These are phyloP conservation scores for Agelas oroides DNA, from an alignment of 37 sponge, comb jelly and placozoan species.

Conservation along the genomic window DNA sequence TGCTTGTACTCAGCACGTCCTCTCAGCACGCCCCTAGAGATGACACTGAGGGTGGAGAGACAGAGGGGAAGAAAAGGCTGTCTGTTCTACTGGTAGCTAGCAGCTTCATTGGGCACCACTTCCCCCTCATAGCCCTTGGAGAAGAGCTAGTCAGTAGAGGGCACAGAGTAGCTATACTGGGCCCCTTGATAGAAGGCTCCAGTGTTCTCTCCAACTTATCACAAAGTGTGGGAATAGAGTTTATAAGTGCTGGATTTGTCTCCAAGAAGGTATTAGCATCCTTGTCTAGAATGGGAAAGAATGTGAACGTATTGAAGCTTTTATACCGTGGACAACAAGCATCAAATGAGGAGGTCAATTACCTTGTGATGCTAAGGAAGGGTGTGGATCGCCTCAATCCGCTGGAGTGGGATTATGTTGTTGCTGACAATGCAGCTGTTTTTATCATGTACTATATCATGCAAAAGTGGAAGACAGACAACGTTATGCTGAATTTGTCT, in stretches of 20 bases:
- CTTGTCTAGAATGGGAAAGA: neutral
- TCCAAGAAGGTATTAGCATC: neutral
- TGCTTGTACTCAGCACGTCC: too few relatives aligned
- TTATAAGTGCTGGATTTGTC: neutral
- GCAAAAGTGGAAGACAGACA: conserved; percentile 1
- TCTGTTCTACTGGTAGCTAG: conserved; percentile 3
- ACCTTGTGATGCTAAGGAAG: neutral
- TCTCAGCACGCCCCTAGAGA: too few relatives aligned
- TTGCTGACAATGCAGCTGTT: conserved; percentile 3
- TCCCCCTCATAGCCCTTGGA: conserved; percentile 22
- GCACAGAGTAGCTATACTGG: conserved; percentile 13
- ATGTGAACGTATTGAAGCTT: neutral
- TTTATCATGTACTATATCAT: neutral
- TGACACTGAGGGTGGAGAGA: too few relatives aligned
- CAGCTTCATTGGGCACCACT: neutral
- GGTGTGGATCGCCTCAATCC: neutral
- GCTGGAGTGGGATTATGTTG: conserved; percentile 19
- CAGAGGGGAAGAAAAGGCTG: neutral
- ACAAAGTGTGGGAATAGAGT: too few relatives aligned
- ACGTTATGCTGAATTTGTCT: neutral
- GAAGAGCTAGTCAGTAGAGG: conserved; percentile 28
- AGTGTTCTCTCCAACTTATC: too few relatives aligned
- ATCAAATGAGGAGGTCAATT: neutral
- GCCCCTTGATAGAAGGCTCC: too few relatives aligned
- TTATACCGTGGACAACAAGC: too few relatives aligned